Conservation (phyloP, 2,113 vertebrate species). For the Polypterus senegalus region DNA sequence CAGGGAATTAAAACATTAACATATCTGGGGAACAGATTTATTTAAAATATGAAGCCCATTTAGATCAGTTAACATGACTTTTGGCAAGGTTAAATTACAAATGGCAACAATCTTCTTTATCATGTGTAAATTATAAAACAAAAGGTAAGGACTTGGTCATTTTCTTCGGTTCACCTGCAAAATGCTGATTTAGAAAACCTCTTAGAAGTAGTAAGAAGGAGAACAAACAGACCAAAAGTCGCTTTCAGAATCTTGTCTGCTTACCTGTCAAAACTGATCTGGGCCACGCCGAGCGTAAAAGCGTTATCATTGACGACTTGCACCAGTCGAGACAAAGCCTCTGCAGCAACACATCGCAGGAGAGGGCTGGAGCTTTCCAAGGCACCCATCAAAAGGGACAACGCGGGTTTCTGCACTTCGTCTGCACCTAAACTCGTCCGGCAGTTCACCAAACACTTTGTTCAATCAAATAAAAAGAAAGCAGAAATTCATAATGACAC, state of each 20-base stretch:
- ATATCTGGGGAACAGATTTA: too few species aligned
- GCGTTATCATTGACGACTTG: constrained; percentile 64
- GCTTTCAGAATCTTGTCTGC: constrained; percentile 17
- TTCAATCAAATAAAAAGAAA: not conserved
- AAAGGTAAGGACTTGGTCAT: too few species aligned
- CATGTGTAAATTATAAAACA: too few species aligned
- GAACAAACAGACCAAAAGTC: not conserved
- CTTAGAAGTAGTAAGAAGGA: not conserved
- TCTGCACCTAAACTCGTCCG: constrained; percentile 57
- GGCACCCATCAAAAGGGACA: constrained; percentile 61
- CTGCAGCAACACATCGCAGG: constrained; percentile 72
- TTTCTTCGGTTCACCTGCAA: too few species aligned
- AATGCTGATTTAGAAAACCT: too few species aligned
- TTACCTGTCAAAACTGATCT: constrained; percentile 87
- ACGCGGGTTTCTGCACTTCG: constrained; percentile 56
- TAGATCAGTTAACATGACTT: too few species aligned
- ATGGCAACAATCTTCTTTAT: too few species aligned
- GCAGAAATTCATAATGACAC: too few species aligned
- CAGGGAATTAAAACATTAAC: too few species aligned
- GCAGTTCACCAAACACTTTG: constrained; percentile 30
- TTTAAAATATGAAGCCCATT: too few species aligned
- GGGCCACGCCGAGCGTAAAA: constrained; percentile 66
- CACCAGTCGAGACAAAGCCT: constrained; percentile 69
- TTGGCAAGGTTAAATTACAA: too few species aligned
- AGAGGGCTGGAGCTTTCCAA: constrained; percentile 66